Base-by-base conservation (phyloP, 2,888 invertebrate species). In the Lycia hirtaria region DNA sequence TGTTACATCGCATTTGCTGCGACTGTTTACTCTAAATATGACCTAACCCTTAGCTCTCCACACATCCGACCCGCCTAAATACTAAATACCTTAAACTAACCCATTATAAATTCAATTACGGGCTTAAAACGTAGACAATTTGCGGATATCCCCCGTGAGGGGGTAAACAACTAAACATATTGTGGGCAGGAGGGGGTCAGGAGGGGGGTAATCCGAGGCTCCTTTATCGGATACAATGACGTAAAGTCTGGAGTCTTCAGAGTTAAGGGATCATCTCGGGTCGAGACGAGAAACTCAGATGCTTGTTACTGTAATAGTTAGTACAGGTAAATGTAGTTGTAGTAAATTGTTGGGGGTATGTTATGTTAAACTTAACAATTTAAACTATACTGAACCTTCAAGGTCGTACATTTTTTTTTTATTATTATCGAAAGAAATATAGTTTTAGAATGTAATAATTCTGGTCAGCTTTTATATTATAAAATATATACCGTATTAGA, bases 71-170 rank as follows among this genome's bases (percentile, higher is more conserved):
- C 65, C 64, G 60, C 69, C 75, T 79, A 80, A 80, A 83, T 78
- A 78, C 83, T 87, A 85, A 87, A 88, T 83, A 87, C 85, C 80
- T 77, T 85, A 81, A 87, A 88, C 86, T 86, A 84, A 85, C 83
- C 87, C 79, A 88, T 90, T 90, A 90, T 89, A 89, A 88, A 89
- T 90, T 89, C 88, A 88, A 90, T 89, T 88, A 90, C 81, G 80
- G 72, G 72, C 81, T 82, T 79, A 85, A 85, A 86, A 84, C 80
- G 82, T 68, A 84, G 82, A 87, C 83, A 85, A 85, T 88, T 85
- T 83, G 84, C 75, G 77, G 78, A 78, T 71, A 45, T 44, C 40
- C 53, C 35, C 48, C 50, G 62, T 56, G 57, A 52, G 54, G 52
- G 44, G 60, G 63, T 54, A 26, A 24, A 43, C 49, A 43, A 76